Percentiles rank a stretch among this genome's conserved stretches.
Evolutionary conservation across 2,797 vertebrate species (phyloP).

Genomic region (Coilia nasus): DNA sequence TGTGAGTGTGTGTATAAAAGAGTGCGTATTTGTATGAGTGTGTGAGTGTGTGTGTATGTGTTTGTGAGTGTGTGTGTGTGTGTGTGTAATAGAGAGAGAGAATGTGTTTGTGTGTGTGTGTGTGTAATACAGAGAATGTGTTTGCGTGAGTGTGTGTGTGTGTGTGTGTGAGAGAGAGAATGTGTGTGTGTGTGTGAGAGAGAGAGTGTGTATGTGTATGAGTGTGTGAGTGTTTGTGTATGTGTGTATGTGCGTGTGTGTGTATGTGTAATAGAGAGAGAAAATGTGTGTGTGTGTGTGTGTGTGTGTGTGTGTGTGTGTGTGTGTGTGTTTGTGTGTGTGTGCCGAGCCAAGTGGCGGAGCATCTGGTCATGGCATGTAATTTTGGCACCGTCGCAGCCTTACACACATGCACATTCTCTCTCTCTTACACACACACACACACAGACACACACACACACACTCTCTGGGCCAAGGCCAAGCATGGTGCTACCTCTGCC

Average conservation of each 20-base stretch:
- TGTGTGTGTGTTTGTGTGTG: not conserved
- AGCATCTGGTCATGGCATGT: constrained; percentile 3
- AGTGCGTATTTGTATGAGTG: too few species aligned
- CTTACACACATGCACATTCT: not conserved
- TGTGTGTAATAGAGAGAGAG: too few species aligned
- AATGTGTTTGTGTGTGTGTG: not conserved
- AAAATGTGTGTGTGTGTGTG: constrained; percentile 13
- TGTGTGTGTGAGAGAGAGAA: constrained; percentile 15
- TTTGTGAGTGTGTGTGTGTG: not conserved
- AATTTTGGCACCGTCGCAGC: not conserved
- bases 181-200: constrained; percentile 8
- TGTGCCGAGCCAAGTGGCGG: not conserved
- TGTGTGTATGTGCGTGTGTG: constrained; percentile 5
- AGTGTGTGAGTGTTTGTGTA: not conserved
- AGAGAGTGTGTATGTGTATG: not conserved
- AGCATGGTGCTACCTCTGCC: not conserved
- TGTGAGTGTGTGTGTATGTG: not conserved
- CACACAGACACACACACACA: not conserved
- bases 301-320: constrained; percentile 6
- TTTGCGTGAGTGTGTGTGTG: not conserved
- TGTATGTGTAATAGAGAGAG: too few species aligned
- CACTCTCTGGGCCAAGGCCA: not conserved
- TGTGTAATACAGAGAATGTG: not conserved
- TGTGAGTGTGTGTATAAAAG: not conserved
- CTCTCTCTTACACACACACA: too few species aligned